Conservation (phyloP, 1,140 invertebrate genomes). For the Kradibia gibbosae region DNA sequence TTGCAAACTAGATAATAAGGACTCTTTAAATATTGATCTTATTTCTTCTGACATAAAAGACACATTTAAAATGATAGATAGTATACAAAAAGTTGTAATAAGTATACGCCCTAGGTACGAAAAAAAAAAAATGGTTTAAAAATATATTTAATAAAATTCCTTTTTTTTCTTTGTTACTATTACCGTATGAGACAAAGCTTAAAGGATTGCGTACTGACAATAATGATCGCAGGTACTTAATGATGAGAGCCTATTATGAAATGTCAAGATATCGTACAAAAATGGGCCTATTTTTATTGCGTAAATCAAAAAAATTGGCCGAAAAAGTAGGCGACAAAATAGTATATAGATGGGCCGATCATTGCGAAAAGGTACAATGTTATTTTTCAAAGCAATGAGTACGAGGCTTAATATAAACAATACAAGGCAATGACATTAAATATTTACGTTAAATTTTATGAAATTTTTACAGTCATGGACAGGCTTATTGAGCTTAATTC, state of each 20-base stretch:
- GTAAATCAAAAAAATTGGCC: constrained; percentile 55
- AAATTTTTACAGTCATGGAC: constrained; percentile 60
- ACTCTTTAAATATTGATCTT: constrained; percentile 50
- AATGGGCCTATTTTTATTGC: constrained; percentile 55
- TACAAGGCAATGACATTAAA: too few species aligned
- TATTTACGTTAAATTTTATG: too few species aligned
- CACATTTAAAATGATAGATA: constrained; percentile 58
- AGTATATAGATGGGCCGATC: constrained; percentile 61
- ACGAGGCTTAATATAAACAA: background rate
- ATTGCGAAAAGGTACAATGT: constrained; percentile 63
- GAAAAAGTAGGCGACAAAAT: constrained; percentile 57
- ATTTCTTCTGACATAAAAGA: constrained; percentile 57
- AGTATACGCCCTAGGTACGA: constrained; percentile 63
- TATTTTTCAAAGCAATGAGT: background rate
- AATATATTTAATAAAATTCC: too few species aligned
- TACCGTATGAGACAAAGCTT: too few species aligned
- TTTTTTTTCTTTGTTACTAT: too few species aligned
- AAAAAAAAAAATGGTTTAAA: constrained; percentile 13
- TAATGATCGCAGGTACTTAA: constrained; percentile 60
- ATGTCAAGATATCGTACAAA: constrained; percentile 59
- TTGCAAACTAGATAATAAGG: constrained; percentile 59
- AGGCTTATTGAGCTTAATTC: constrained; percentile 54
- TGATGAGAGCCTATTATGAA: constrained; percentile 65
- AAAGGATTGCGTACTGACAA: too few species aligned
- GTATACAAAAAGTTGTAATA: constrained; percentile 57